Evolutionary conservation across 2,113 vertebrate genomes (phyloP), one percentile per base, ranked within the genome.

Genomic region (Elgaria multicarinata): DNA sequence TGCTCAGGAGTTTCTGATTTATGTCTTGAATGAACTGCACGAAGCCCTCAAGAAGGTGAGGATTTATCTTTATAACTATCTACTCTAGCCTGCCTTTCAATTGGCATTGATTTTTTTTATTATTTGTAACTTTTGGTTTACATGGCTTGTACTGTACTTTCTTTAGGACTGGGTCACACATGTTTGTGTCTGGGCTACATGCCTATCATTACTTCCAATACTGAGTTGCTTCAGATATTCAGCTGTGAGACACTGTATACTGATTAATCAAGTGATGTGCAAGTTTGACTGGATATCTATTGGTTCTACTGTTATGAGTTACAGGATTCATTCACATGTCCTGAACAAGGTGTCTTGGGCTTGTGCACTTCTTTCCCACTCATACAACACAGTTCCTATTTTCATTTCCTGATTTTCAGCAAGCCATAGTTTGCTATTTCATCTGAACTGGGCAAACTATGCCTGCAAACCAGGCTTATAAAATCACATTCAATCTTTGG

Each of bases 1-100:
- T 0, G 98, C 98, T 0, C 98, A 98, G 90, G 98, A 98, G 58
- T 97, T 98, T 83, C 96, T 98, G 87, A 97, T 99, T 74, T 97
- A 96, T 64, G 96, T 98, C 83, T 95, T 98, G 77, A 98, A 98
- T 0, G 96, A 96, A 4, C 97, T 98, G 46, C 98, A 99, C 0
- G 97, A 98, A 4, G 97, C 98, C 86, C 95, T 99, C 82, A 97
- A 96, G 90, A 97, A 97, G 92, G 98, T 98, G 74, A 91, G 92
- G 82, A 3, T 46, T 28, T 8, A 13, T 24, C 72, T 44, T 22
- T 26, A 22, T 75, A 33, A 18, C 82, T 69, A 4, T 20, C 16
- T 31, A 46, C 82, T 69, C 42, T 69, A 22, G 14, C 64, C 2
- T 33, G 64, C 13, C 31, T 22, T 31, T 44, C 10, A 69, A 7